phyloP scores from a whole-genome alignment of 2,888 invertebrate species.

The Acrobeloides nanus region DNA sequence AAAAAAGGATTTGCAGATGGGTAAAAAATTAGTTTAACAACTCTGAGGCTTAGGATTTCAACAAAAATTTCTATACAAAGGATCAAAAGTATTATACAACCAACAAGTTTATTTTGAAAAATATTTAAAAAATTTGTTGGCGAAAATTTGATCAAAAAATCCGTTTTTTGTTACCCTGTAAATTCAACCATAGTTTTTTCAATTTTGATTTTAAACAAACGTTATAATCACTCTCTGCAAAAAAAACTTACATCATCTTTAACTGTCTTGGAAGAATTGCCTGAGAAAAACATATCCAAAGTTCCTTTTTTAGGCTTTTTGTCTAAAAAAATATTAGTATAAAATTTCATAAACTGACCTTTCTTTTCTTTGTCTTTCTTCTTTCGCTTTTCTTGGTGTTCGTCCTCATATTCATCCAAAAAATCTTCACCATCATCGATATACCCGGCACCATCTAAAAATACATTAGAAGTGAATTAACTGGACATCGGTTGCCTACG shows the following conservation, averaged over 20 bases:
- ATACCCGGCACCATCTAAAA: neutral
- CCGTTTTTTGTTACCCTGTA: no score
- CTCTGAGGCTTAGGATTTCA: no score
- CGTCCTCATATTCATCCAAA: constrained; percentile 13
- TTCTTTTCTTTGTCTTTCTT: constrained; percentile 10
- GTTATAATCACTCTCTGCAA: no score
- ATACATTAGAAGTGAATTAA: neutral
- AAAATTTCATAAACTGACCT: neutral
- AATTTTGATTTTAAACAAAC: no score
- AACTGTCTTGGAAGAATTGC: neutral
- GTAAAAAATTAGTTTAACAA: no score
- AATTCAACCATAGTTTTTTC: no score
- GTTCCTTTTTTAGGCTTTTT: constrained; percentile 13
- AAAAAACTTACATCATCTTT: neutral
- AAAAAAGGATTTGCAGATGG: no score
- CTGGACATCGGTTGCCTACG: neutral
- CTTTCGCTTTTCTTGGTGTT: constrained; percentile 5
- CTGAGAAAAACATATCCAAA: neutral
- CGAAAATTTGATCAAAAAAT: no score
- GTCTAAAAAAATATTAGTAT: neutral
- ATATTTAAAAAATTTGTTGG: no score
- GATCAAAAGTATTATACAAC: no score
- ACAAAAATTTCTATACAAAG: no score
- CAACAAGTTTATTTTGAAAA: no score
- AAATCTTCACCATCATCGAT: constrained; percentile 5